These are phyloP conservation scores for Drosophila pruinosa DNA, from an alignment of 1,140 invertebrate species.

Conservation along the genomic window DNA sequence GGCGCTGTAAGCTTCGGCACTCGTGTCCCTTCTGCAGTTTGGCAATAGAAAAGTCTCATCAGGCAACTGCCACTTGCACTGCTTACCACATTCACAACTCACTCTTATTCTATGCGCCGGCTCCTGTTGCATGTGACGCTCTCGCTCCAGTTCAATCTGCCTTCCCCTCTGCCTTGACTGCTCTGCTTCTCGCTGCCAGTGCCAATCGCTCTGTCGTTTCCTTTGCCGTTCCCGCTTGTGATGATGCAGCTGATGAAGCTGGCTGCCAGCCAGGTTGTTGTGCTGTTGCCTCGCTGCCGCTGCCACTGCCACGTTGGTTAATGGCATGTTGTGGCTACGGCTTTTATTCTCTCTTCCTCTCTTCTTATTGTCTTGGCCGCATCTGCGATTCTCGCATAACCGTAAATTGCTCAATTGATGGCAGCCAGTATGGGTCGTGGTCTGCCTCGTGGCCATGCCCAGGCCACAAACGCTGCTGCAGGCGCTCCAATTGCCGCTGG, in stretches of 20 bases:
- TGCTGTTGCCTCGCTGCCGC: constrained; percentile 21
- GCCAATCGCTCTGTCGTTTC: neutral
- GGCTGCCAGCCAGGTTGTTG: constrained; percentile 40
- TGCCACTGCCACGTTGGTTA: constrained; percentile 26
- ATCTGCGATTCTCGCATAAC: constrained; percentile 84
- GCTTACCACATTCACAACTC: constrained; percentile 36
- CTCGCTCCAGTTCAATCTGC: neutral
- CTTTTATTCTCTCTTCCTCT: neutral
- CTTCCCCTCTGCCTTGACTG: neutral
- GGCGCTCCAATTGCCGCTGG: constrained; percentile 85
- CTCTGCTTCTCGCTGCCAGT: neutral
- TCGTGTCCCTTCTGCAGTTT: constrained; percentile 85
- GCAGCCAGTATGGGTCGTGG: constrained; percentile 85
- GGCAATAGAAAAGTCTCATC: constrained; percentile 4
- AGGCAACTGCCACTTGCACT: neutral
- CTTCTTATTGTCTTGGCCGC: constrained; percentile 67
- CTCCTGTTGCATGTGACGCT: constrained; percentile 40
- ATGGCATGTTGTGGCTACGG: constrained; percentile 27
- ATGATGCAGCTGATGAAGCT: constrained; percentile 49
- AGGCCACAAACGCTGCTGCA: constrained; percentile 87
- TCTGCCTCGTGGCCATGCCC: constrained; percentile 86
- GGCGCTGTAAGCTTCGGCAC: constrained; percentile 87
- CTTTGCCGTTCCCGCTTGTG: neutral
- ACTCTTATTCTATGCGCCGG: constrained; percentile 79
- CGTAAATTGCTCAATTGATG: constrained; percentile 85